These are phyloP conservation scores for Helicoverpa zea DNA, from an alignment of 1,140 invertebrate species.

Conservation along the genomic window DNA sequence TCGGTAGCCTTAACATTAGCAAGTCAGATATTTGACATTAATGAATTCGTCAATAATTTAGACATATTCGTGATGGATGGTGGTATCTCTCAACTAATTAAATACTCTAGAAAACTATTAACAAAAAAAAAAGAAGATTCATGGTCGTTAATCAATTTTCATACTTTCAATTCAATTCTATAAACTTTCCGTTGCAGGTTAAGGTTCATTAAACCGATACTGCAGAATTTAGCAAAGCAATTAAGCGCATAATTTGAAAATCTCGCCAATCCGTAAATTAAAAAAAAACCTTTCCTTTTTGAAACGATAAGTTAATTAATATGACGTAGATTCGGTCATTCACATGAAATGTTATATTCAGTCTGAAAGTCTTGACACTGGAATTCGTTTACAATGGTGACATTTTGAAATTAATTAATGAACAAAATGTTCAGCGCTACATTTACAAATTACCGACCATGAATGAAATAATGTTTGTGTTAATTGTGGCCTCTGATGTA, in stretches of 20 bases:
- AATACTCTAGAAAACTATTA: no score
- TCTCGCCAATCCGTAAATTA: background rate
- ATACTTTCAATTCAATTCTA: no score
- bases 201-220: no score
- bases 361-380: background rate
- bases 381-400: background rate
- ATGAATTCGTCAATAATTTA: conserved; percentile 9
- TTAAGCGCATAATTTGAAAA: background rate
- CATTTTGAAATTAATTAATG: conserved; percentile 9
- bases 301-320: background rate
- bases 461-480: conserved; percentile 8
- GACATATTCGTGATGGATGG: background rate
- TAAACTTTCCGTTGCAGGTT: no score
- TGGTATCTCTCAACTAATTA: background rate
- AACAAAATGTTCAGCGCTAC: background rate
- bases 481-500: background rate
- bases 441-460: conserved; percentile 23
- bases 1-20: conserved; percentile 38
- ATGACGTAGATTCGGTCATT: background rate
- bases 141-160: no score
- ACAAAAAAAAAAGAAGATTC: no score
- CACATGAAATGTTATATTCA: background rate
- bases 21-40: conserved; percentile 12
- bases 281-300: background rate
- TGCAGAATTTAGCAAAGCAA: background rate